Base-by-base conservation (phyloP, 2,797 vertebrate species). In the Neosilurus hyrtlii region DNA sequence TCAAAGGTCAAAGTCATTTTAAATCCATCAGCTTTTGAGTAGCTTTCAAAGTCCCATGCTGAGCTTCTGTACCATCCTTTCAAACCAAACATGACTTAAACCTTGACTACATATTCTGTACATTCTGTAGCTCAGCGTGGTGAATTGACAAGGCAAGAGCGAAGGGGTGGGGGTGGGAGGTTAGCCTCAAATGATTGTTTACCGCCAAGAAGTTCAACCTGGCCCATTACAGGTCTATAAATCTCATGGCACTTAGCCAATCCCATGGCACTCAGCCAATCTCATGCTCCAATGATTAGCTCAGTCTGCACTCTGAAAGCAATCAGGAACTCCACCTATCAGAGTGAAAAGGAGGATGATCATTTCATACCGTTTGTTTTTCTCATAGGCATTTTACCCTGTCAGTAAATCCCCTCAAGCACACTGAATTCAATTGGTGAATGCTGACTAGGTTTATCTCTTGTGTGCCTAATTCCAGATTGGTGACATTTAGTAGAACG, bases 221-320 rank as follows among this genome's bases (percentile, higher is more conserved):
- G 51, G 35, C 65, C 79, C 77, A 66, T 74, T 65, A 57, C 78
- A 63, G 65, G 80, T 75, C 57, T 52, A 82, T 81, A 84, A 75
- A 75, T 83, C 80, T 84, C 75, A 49, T 59, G 62, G 78, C 85
- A 85, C 78, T 86, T 83, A 83, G 67, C 30, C 30, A 30, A 30
- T 30, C 30, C 30, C 30, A 83, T 26, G 67, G 67, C 30, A 65
- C 74, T 72, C 85, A 82, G 61, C 75, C 87, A 86, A 85, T 84
- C 78, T 85, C 86, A 85, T 67, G 77, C 79, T 79, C 77, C 85
- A 86, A 56, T 81, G 79, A 68, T 65, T 49, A 82, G 78, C 83
- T 68, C 68, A 73, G 83, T 63, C 71, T 71, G 51, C 51, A 65
- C 70, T 54, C 62, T 65, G 61, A 49, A 30, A 76, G 82, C 79